Base-by-base conservation (phyloP, 2,113 vertebrate species). In the Acrocephalus kingi region DNA sequence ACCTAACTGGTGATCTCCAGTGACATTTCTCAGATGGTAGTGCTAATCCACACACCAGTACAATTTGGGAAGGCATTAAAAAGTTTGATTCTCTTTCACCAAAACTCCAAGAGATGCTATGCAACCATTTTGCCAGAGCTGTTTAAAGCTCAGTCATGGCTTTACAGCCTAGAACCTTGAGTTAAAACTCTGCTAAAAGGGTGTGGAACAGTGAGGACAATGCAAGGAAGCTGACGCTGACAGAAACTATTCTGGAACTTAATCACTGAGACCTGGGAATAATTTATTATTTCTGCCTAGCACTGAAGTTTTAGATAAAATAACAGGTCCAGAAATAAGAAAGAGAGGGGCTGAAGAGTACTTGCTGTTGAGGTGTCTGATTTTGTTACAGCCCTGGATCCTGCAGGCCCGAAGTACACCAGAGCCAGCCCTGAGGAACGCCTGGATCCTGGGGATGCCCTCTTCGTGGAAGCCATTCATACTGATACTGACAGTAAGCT, bases 391-490 rank as follows among this genome's bases (percentile, higher is more conserved):
- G 99, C 98, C 51, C 97, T 99, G 39, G 99, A 99, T 96, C 99
- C 99, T 1, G 99, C 99, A 27, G 99, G 99, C 20, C 99, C 99
- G 3, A 98, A 98, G 96, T 99, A 99, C 54, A 99, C 99, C 94
- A 97, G 95, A 77, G 98, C 98, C 13, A 98, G 98, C 91, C 96
- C 72, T 1, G 99, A 97, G 51, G 98, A 99, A 73, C 98, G 99
- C 8, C 94, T 99, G 93, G 99, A 99, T 95, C 97, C 99, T 4
- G 98, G 98, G 8, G 99, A 99, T 11, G 99, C 99, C 48, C 96
- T 98, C 92, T 99, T 99, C 1, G 99, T 99, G 56, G 99, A 99
- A 64, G 99, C 98, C 89, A 98, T 99, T 95, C 99, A 99, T 95
- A 99, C 99, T 0, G 99, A 99, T 96, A 96, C 99, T 27, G 99